These are phyloP conservation scores for Marmota monax DNA, from an alignment of 2,113 vertebrate species.

Conservation along the genomic window DNA sequence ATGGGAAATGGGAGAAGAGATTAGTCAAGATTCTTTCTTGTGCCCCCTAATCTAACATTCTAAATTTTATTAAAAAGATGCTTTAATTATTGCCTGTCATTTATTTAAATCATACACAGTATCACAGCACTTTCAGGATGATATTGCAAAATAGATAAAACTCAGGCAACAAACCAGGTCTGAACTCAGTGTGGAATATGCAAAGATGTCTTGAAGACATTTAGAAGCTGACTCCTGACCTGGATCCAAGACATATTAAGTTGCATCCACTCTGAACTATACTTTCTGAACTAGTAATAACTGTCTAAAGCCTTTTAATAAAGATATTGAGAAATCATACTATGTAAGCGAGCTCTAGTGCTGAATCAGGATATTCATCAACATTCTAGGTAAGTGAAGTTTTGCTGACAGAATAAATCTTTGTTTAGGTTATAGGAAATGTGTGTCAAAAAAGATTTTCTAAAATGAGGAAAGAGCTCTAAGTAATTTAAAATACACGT, in stretches of 20 bases:
- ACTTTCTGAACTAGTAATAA: neutral
- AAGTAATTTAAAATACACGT: constrained; percentile 37
- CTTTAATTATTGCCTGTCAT: neutral
- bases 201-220: constrained; percentile 19
- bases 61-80: neutral
- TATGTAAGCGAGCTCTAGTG: neutral
- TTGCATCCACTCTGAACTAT: neutral
- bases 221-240: neutral
- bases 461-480: neutral
- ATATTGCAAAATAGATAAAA: neutral
- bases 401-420: neutral
- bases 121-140: neutral
- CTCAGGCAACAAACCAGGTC: neutral
- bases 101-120: neutral
- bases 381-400: constrained; percentile 11
- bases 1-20: neutral
- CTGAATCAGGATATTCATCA: neutral
- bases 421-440: neutral
- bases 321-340: neutral
- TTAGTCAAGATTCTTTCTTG: neutral
- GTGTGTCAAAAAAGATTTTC: neutral
- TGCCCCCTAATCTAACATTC: neutral
- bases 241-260: neutral
- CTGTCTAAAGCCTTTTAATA: neutral
- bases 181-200: neutral